Percentiles rank a stretch among this genome's conserved stretches.
Evolutionary conservation across 2,113 vertebrate species (phyloP).

Genomic region (Numida meleagris): DNA sequence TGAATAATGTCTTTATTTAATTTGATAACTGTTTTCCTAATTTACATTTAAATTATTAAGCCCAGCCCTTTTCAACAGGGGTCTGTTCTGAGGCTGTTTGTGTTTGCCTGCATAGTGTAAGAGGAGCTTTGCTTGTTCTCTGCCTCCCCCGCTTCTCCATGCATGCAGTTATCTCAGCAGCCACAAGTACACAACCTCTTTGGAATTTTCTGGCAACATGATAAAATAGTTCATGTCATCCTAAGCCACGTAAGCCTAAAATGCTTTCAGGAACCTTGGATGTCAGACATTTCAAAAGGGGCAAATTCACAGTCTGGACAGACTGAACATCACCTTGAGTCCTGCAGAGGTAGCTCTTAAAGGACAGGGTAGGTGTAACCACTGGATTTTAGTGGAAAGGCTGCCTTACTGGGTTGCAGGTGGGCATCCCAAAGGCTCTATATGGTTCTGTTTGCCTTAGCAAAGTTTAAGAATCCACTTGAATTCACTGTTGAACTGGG

Average conservation of each 20-base stretch:
- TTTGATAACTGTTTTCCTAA: conserved; percentile 17
- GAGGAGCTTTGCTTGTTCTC: neutral
- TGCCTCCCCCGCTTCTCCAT: neutral
- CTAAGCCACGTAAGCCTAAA: neutral
- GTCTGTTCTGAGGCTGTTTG: neutral
- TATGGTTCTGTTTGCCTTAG: neutral
- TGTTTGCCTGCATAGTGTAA: neutral
- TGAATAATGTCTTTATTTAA: conserved; percentile 37
- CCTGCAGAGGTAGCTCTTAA: neutral
- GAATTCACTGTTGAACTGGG: neutral
- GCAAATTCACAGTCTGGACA: neutral
- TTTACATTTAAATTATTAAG: neutral
- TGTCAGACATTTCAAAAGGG: neutral
- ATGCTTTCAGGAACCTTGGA: neutral
- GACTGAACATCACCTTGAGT: neutral
- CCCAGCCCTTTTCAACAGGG: neutral
- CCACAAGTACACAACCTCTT: neutral
- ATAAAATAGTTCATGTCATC: neutral
- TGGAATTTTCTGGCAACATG: neutral
- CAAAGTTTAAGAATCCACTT: neutral
- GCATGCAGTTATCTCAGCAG: accelerated
- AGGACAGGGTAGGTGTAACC: neutral
- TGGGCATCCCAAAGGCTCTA: neutral
- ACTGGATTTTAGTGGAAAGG: neutral
- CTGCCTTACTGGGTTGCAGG: neutral